These are phyloP conservation scores for Apocrypta bakeri DNA, from an alignment of 1,140 invertebrate species.

Conservation along the genomic window DNA sequence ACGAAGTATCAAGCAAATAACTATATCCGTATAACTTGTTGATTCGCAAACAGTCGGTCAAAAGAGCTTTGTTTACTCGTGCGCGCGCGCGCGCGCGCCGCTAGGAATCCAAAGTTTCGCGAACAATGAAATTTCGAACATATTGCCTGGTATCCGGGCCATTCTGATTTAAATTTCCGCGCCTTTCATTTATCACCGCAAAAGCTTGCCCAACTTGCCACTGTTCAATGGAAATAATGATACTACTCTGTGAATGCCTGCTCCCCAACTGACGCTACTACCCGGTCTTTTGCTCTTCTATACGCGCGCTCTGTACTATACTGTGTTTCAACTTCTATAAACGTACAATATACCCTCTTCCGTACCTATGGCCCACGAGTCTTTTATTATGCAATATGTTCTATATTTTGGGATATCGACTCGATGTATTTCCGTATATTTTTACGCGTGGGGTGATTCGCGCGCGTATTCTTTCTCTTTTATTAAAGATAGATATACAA, in stretches of 20 bases:
- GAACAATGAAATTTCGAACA: slow-evolving; percentile 65
- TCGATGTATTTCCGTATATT: neutral
- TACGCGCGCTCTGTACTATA: neutral
- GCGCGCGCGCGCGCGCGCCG: neutral
- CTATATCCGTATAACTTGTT: slow-evolving; percentile 49
- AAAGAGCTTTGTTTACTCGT: slow-evolving; percentile 24
- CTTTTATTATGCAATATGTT: neutral
- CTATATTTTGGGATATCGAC: slow-evolving; percentile 9
- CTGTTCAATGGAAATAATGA: slow-evolving; percentile 46
- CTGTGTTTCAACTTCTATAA: neutral
- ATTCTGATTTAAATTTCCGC: slow-evolving; percentile 70
- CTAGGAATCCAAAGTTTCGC: slow-evolving; percentile 46
- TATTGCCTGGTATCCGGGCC: slow-evolving; percentile 61
- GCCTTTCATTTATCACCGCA: slow-evolving; percentile 57
- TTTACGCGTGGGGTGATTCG: neutral
- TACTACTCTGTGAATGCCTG: neutral
- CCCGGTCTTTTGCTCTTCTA: neutral
- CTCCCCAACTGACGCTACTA: neutral
- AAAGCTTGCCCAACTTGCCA: slow-evolving; percentile 47
- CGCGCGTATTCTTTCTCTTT: neutral
- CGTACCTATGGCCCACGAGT: neutral
- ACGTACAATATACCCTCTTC: neutral
- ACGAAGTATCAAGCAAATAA: slow-evolving; percentile 13
- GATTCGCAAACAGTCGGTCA: slow-evolving; percentile 28
- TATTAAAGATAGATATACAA: neutral